Percentiles rank a stretch among this genome's conserved stretches.
phyloP scores from a whole-genome alignment of 2,888 invertebrate genomes.

The Eupithecia exiguata region DNA sequence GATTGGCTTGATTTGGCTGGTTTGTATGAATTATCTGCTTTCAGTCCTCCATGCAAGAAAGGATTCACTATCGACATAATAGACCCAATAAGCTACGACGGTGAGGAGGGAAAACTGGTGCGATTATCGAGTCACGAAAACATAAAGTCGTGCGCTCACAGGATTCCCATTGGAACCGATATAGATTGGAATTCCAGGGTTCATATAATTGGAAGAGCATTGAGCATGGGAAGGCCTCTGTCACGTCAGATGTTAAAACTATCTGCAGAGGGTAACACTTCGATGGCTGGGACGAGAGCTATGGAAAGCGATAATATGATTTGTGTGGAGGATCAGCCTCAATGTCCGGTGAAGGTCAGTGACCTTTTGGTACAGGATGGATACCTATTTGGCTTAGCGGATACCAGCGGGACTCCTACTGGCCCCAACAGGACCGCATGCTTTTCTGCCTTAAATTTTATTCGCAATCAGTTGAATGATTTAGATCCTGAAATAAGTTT shows the following conservation, averaged over 20 bases:
- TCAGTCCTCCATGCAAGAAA: constrained; percentile 72
- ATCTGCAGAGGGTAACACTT: constrained; percentile 33
- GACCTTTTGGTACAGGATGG: constrained; percentile 68
- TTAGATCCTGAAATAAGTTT: constrained; percentile 46
- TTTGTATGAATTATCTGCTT: constrained; percentile 41
- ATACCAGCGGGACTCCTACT: constrained; percentile 57
- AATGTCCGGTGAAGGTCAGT: constrained; percentile 69
- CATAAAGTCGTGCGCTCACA: constrained; percentile 58
- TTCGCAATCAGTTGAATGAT: constrained; percentile 53
- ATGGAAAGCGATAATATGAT: constrained; percentile 56
- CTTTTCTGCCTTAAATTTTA: constrained; percentile 61
- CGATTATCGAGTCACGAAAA: constrained; percentile 63
- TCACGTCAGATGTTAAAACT: constrained; percentile 63
- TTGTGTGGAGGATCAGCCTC: constrained; percentile 61
- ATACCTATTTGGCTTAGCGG: constrained; percentile 63
- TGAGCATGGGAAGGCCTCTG: constrained; percentile 55
- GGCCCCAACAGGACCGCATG: constrained; percentile 57
- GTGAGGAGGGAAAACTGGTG: constrained; percentile 60
- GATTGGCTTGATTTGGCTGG: too few species aligned
- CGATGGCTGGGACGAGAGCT: constrained; percentile 35
- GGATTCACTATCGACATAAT: constrained; percentile 64
- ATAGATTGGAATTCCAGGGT: constrained; percentile 50
- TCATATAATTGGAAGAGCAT: constrained; percentile 65
- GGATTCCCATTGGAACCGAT: constrained; percentile 55
- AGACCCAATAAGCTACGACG: constrained; percentile 61